Conservation (phyloP, 2,888 invertebrate genomes). For the Xylota segnis region DNA sequence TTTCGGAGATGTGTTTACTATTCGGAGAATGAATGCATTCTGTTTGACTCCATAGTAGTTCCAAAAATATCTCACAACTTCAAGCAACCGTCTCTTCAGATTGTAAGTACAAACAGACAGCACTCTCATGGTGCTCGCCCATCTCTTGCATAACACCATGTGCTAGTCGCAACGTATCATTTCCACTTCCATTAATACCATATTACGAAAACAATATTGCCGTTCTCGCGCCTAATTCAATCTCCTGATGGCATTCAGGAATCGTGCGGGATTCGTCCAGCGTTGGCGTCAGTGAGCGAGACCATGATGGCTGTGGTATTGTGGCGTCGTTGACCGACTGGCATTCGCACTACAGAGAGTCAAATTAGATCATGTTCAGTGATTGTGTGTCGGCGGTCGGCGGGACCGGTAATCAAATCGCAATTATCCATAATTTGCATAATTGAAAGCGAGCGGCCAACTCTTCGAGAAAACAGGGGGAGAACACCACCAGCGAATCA, state of each 20-base stretch:
- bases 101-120: too few relatives aligned
- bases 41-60: too few relatives aligned
- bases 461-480: constrained; percentile 19
- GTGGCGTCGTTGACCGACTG: constrained; percentile 41
- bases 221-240: constrained; percentile 31
- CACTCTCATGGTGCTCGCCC: neutral
- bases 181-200: constrained; percentile 35
- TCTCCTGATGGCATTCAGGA: constrained; percentile 11
- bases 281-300: constrained; percentile 9
- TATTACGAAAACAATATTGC: constrained; percentile 28
- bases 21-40: too few relatives aligned
- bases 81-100: too few relatives aligned
- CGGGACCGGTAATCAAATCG: constrained; percentile 66
- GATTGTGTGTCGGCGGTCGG: constrained; percentile 62
- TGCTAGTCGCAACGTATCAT: constrained; percentile 20
- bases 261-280: constrained; percentile 18
- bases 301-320: neutral
- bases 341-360: constrained; percentile 42
- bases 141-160: neutral
- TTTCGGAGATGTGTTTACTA: too few relatives aligned
- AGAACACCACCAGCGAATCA: constrained; percentile 8
- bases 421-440: constrained; percentile 74
- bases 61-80: too few relatives aligned
- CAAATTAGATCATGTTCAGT: constrained; percentile 69
- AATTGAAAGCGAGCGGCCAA: constrained; percentile 63